Conservation (phyloP, 2,797 vertebrate species). For the Hypotaenidia philippensis region DNA sequence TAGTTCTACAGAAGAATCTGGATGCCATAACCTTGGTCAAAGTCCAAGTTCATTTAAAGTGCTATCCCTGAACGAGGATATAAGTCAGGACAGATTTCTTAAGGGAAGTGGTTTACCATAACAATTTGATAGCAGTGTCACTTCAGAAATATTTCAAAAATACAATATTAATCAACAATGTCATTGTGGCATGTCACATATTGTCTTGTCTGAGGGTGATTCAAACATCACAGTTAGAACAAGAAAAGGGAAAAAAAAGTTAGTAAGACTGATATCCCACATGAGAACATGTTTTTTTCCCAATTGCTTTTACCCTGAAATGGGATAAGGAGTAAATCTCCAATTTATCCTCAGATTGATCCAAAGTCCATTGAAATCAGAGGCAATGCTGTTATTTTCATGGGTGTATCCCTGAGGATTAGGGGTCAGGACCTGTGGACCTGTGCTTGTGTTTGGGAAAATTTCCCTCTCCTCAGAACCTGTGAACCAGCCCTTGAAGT, state of each 20-base stretch:
- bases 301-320: background rate
- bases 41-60: slow-evolving; percentile 3
- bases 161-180: background rate
- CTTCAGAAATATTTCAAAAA: slow-evolving; percentile 9
- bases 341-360: background rate
- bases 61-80: background rate
- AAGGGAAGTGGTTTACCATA: background rate
- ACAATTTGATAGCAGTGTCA: background rate
- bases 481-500: background rate
- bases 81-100: slow-evolving; percentile 12
- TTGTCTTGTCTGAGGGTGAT: background rate
- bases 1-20: background rate
- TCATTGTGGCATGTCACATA: background rate
- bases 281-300: background rate
- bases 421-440: background rate
- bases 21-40: background rate
- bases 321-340: background rate
- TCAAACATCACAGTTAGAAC: background rate
- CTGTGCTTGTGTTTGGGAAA: background rate
- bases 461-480: background rate
- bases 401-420: background rate
- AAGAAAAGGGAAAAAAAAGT: background rate
- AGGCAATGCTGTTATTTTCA: background rate
- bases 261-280: background rate
- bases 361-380: background rate